phyloP scores from a whole-genome alignment of 2,797 vertebrate genomes.

The Dendrocincla fuliginosa region DNA sequence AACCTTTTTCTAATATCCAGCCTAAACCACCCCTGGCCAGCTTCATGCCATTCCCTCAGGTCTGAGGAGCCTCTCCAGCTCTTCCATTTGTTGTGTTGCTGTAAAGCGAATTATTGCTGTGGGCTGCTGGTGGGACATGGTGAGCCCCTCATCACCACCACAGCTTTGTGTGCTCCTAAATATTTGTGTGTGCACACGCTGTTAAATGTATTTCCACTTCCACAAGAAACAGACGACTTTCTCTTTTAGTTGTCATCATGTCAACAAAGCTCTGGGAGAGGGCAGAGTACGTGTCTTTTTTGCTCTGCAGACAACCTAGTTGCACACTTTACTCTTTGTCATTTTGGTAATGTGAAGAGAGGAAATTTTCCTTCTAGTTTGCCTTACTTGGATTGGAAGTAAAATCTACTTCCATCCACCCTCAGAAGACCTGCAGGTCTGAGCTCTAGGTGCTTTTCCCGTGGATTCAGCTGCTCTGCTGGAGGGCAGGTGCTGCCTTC shows the following conservation, averaged over 20 bases:
- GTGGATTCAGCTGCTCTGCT: background rate
- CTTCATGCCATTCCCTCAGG: background rate
- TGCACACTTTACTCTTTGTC: background rate
- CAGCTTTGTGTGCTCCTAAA: background rate
- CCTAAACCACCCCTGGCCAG: background rate
- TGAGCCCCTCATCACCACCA: background rate
- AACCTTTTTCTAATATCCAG: background rate
- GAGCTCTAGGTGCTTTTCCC: background rate
- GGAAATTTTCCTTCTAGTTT: background rate
- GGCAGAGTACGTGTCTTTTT: background rate
- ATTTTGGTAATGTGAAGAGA: background rate
- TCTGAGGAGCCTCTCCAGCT: background rate
- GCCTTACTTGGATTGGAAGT: background rate
- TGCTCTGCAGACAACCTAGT: background rate
- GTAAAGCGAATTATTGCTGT: background rate
- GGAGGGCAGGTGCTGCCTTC: background rate
- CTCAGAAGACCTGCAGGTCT: background rate
- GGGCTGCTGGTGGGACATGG: background rate
- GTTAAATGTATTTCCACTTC: background rate
- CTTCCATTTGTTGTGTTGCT: background rate
- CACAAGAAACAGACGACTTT: background rate
- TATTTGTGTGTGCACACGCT: fast-evolving
- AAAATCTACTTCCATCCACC: background rate
- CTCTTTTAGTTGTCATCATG: background rate
- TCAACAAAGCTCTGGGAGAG: background rate